phyloP scores from a whole-genome alignment of 2,113 vertebrate species.

The Charadrius vociferus region DNA sequence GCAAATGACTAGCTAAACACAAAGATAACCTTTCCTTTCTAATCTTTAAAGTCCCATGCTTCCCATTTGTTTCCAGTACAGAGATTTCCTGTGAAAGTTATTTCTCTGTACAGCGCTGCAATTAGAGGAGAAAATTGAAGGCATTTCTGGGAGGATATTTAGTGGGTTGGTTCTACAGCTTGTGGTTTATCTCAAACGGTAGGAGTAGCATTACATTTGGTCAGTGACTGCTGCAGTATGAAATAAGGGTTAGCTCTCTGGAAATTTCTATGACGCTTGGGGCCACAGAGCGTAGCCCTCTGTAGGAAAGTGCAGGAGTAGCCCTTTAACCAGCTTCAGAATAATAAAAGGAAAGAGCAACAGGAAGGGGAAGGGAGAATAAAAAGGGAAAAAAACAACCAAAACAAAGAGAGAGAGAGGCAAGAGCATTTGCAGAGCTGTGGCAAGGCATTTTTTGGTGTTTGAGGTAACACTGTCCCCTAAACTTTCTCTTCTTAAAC shows the following conservation, averaged over 20 bases:
- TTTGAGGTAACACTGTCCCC: not conserved
- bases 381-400: not conserved
- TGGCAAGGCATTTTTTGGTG: not conserved
- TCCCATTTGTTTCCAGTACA: not conserved
- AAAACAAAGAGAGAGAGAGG: not conserved
- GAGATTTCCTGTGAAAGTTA: not conserved
- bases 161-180: not conserved
- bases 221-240: not conserved
- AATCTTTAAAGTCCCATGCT: not conserved
- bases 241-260: not conserved
- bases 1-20: slow-evolving; percentile 5
- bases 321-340: not conserved
- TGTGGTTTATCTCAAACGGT: not conserved
- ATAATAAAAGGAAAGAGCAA: not conserved
- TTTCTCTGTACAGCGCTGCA: not conserved
- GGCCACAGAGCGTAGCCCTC: not conserved
- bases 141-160: not conserved
- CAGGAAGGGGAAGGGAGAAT: not conserved
- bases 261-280: not conserved
- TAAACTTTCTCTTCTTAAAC: not conserved
- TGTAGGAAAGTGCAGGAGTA: not conserved
- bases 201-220: not conserved
- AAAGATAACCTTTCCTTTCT: not conserved
- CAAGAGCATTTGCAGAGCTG: not conserved
- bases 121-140: not conserved